These are phyloP conservation scores for Oxycera nigricornis DNA, from an alignment of 2,888 invertebrate species.

Conservation along the genomic window DNA sequence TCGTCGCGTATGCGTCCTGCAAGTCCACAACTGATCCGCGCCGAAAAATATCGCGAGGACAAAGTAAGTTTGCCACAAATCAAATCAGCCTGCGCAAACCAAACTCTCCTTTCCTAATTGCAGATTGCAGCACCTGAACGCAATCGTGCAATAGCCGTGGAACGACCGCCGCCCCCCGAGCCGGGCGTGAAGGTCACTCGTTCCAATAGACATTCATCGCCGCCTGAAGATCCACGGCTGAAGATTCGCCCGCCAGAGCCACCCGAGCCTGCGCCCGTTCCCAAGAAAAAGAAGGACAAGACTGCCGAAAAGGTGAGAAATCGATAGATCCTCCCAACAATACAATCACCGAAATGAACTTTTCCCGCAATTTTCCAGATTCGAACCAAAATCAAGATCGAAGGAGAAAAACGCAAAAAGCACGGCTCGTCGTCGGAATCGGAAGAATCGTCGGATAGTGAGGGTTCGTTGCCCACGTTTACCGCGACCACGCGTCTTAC, in stretches of 20 bases:
- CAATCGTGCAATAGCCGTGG: constrained; percentile 50
- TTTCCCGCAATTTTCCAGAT: too few species aligned
- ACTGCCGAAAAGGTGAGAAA: constrained; percentile 62
- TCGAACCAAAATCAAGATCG: constrained; percentile 61
- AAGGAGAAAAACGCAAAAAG: constrained; percentile 63
- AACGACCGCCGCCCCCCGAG: constrained; percentile 50
- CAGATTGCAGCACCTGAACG: constrained; percentile 52
- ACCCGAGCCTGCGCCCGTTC: constrained; percentile 61
- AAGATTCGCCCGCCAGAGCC: constrained; percentile 66
- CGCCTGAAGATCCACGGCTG: constrained; percentile 67
- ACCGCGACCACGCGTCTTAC: constrained; percentile 73
- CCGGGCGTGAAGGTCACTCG: constrained; percentile 53
- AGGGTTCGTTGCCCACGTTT: constrained; percentile 67
- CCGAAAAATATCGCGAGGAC: constrained; percentile 59
- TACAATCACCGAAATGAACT: neutral
- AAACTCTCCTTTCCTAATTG: constrained; percentile 1
- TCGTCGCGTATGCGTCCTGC: constrained; percentile 57
- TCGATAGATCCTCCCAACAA: too few species aligned
- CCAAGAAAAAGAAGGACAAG: constrained; percentile 61
- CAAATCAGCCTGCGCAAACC: constrained; percentile 29
- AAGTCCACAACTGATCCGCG: constrained; percentile 53
- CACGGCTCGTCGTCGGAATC: constrained; percentile 67
- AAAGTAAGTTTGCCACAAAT: constrained; percentile 53
- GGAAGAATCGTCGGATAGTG: constrained; percentile 68
- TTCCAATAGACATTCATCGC: constrained; percentile 58